Evolutionary conservation across 2,797 vertebrate genomes (phyloP).

Genomic region (Sebastes kiyomatsui): DNA sequence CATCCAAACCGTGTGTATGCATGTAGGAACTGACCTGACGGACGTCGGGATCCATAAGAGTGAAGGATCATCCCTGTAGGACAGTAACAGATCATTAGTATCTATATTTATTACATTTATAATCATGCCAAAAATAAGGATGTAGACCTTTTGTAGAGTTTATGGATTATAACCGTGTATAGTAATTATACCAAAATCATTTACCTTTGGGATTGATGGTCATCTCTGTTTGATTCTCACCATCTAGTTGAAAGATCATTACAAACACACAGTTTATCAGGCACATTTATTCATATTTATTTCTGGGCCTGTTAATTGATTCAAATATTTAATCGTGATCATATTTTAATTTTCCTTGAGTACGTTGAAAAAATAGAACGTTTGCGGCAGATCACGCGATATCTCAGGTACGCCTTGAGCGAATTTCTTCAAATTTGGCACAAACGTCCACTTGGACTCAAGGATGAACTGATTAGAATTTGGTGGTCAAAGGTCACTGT

Average conservation of each 20-base stretch:
- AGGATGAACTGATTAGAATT: no score
- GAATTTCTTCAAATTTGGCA: no score
- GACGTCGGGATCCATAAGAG: background rate
- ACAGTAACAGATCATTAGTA: background rate
- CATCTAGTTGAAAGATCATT: slow-evolving; percentile 23
- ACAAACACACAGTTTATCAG: background rate
- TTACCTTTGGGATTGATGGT: slow-evolving; percentile 29
- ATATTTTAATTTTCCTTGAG: no score
- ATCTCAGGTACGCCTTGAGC: no score
- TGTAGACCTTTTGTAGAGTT: background rate
- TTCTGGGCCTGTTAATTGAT: no score
- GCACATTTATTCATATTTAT: background rate
- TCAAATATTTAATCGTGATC: no score
- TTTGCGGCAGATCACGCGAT: no score
- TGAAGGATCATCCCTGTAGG: slow-evolving; percentile 1
- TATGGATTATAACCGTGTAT: background rate
- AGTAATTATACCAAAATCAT: background rate
- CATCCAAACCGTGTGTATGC: background rate
- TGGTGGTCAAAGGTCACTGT: no score
- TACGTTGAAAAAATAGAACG: no score
- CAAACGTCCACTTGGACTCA: no score
- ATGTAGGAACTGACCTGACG: slow-evolving; percentile 49
- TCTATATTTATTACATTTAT: background rate
- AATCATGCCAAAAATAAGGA: background rate
- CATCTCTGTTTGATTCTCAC: slow-evolving; percentile 4